These are phyloP conservation scores for Probosciger aterrimus DNA, from an alignment of 2,113 vertebrate species.

Conservation along the genomic window DNA sequence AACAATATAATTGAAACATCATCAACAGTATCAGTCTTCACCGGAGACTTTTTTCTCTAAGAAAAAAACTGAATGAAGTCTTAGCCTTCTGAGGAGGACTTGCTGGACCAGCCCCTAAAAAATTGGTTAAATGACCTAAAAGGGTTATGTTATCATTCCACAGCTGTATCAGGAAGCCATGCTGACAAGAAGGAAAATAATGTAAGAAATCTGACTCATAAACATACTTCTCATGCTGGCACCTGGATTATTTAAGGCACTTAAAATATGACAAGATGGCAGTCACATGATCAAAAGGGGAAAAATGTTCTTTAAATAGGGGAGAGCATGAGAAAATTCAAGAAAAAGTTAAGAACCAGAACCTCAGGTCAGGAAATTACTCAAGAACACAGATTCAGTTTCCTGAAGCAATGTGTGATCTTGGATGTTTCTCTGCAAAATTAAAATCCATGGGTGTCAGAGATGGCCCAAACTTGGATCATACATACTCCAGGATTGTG, in stretches of 20 bases:
- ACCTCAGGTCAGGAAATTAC: neutral
- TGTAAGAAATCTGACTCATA: neutral
- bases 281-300: neutral
- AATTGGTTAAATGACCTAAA: neutral
- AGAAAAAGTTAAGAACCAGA: neutral
- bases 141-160: neutral
- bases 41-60: neutral
- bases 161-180: neutral
- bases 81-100: neutral
- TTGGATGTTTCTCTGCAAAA: neutral
- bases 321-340: conserved; percentile 1
- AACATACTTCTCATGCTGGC: neutral
- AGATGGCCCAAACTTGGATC: neutral
- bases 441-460: neutral
- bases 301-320: conserved; percentile 8
- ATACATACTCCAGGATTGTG: neutral
- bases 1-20: neutral
- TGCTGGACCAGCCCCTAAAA: neutral
- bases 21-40: neutral
- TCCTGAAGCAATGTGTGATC: neutral
- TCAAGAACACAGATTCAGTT: neutral
- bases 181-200: conserved; percentile 1
- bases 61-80: neutral
- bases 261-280: neutral
- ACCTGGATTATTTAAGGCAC: conserved; percentile 6